phyloP scores from a whole-genome alignment of 2,113 vertebrate species.

The Dolichotis patagonum region DNA sequence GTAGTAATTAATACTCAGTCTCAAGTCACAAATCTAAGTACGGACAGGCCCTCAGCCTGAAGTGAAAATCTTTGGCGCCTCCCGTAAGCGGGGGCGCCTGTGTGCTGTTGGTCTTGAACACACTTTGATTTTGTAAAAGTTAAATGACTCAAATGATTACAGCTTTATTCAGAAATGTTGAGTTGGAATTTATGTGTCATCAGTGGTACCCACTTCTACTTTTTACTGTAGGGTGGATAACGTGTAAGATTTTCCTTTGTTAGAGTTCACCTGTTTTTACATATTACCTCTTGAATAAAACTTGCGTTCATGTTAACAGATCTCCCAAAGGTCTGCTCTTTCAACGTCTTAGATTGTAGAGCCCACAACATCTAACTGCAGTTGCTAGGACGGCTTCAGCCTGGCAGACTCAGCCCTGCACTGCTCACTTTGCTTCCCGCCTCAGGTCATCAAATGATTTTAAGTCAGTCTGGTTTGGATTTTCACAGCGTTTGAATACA shows the following conservation, averaged over 20 bases:
- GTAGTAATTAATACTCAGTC: neutral
- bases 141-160: conserved; percentile 52
- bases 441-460: conserved; percentile 23
- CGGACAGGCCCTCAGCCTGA: neutral
- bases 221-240: conserved; percentile 74
- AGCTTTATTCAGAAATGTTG: conserved; percentile 73
- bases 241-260: conserved; percentile 72
- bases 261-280: conserved; percentile 68
- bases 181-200: conserved; percentile 40
- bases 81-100: neutral
- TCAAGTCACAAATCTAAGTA: neutral
- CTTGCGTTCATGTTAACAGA: conserved; percentile 82
- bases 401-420: neutral
- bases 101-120: conserved; percentile 11
- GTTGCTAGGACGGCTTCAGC: neutral
- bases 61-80: conserved; percentile 8
- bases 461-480: neutral
- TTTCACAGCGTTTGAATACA: neutral
- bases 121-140: conserved; percentile 47
- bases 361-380: neutral
- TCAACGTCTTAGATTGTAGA: conserved; percentile 73
- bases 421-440: neutral
- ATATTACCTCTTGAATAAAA: conserved; percentile 86
- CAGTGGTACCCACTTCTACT: conserved; percentile 61
- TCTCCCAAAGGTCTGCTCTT: conserved; percentile 76